Base-by-base conservation (phyloP, 37 sponge, comb jelly and placozoan species). In the Cliona cf. orientalis region DNA sequence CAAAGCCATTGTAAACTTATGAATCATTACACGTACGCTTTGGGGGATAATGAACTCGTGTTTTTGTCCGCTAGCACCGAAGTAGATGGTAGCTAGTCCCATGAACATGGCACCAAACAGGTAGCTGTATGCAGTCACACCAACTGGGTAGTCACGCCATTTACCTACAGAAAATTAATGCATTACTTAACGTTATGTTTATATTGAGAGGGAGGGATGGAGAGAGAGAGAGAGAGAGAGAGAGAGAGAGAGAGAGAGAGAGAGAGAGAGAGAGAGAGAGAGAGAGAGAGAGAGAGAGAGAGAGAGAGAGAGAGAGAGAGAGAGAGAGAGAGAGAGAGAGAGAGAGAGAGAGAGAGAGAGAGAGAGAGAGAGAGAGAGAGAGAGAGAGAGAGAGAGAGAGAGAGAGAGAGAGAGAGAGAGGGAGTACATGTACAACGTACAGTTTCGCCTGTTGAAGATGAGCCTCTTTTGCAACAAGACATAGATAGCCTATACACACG, bases 21-120 rank as follows among this genome's bases (percentile, higher is more conserved):
- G n/a, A n/a, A n/a, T n/a, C n/a, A n/a, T n/a, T n/a, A n/a, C n/a
- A n/a, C n/a, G n/a, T n/a, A n/a, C n/a, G n/a, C 1, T n/a, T n/a
- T n/a, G n/a, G n/a, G 91, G 91, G 5, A 90, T 40, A 6, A 46
- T 41, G 72, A 75, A 90, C 25, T 31, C 38, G 17, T 68, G 58
- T 5, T 58, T 32, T 23, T 84, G 79, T 0, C 42, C 61, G 21
- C 71, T 81, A 43, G 45, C 28, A 66, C 5, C 23, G 84, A 87
- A 91, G 69, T 91, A 83, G 26, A 87, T 17, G 14, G 79, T 46
- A 31, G 80, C 40, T 0, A 91, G 43, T 22, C 83, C 79, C 76
- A 95, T 88, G 49, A 72, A 76, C 17, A 95, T 28, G 28, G 86
- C 56, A 3, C 95, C 95, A 77, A 85, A 88, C 11, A 80, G 45